Percentiles rank a stretch among this genome's conserved stretches.
Conservation (phyloP, 2,888 invertebrate genomes). For the Mimachlamys varia region DNA sequence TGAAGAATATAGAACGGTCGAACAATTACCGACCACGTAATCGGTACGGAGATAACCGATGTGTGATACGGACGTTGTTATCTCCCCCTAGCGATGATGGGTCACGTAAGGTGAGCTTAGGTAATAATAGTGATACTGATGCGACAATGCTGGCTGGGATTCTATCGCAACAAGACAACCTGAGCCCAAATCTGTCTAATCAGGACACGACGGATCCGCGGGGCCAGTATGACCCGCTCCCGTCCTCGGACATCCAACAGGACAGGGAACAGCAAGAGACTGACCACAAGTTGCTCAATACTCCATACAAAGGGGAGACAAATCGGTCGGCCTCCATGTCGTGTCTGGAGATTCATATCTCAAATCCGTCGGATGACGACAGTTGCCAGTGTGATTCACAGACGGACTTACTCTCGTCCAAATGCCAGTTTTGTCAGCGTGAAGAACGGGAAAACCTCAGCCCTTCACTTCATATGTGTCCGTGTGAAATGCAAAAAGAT, state of each 20-base stretch:
- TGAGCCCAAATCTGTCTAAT: not conserved
- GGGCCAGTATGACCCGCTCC: not conserved
- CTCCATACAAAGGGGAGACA: not conserved
- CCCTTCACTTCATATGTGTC: not conserved
- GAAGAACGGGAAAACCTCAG: not conserved
- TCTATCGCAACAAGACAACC: conserved; percentile 34
- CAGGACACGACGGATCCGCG: not conserved
- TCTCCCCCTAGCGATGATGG: conserved; percentile 62
- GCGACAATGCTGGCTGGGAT: conserved; percentile 57
- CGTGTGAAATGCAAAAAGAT: not conserved
- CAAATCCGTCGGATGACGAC: not conserved
- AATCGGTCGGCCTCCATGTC: conserved; percentile 22
- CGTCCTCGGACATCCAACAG: not conserved
- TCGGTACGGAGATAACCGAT: conserved; percentile 49
- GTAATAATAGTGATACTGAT: conserved; percentile 60
- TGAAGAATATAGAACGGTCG: conserved; percentile 68
- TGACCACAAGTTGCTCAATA: not conserved
- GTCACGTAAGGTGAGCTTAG: conserved; percentile 50
- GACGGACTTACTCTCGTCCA: not conserved
- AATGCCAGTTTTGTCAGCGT: not conserved
- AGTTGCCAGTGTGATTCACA: not conserved
- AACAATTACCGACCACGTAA: conserved; percentile 57
- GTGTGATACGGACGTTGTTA: conserved; percentile 55
- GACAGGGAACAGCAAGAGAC: not conserved
- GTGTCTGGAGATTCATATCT: not conserved